A percentile compares a stretch with the other conserved stretches of the same genome.
Conservation (phyloP, 2,113 vertebrate genomes). For the Nothocercus nigrocapillus region DNA sequence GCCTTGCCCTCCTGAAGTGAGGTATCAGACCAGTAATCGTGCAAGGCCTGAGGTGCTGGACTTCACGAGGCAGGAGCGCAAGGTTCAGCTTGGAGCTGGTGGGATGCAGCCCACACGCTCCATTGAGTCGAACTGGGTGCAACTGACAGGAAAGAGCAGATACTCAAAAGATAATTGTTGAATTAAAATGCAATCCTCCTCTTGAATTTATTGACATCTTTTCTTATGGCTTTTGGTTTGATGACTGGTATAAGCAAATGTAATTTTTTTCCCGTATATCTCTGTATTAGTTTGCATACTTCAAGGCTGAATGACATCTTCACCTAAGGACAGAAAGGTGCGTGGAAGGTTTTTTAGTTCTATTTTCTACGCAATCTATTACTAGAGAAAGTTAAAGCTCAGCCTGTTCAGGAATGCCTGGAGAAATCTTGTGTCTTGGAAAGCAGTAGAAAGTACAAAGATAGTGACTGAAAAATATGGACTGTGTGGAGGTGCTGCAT, state of each 20-base stretch:
- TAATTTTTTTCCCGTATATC: not conserved
- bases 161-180: not conserved
- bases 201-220: not conserved
- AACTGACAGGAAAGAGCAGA: not conserved
- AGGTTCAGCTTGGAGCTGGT: not conserved
- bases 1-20: not conserved
- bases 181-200: not conserved
- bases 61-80: not conserved
- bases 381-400: not conserved
- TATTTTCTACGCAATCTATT: not conserved
- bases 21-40: not conserved
- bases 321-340: not conserved
- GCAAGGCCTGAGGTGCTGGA: not conserved
- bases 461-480: not conserved
- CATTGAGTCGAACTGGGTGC: not conserved
- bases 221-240: not conserved
- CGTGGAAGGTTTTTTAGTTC: too few species aligned
- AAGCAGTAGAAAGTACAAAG: not conserved
- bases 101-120: not conserved
- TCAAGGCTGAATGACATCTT: not conserved
- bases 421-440: not conserved
- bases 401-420: not conserved
- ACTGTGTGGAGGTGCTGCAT: too few species aligned
- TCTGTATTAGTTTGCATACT: not conserved
- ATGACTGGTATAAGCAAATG: accelerated